Evolutionary conservation across 2,113 vertebrate genomes (phyloP).

Genomic region (Oryzias celebensis): DNA sequence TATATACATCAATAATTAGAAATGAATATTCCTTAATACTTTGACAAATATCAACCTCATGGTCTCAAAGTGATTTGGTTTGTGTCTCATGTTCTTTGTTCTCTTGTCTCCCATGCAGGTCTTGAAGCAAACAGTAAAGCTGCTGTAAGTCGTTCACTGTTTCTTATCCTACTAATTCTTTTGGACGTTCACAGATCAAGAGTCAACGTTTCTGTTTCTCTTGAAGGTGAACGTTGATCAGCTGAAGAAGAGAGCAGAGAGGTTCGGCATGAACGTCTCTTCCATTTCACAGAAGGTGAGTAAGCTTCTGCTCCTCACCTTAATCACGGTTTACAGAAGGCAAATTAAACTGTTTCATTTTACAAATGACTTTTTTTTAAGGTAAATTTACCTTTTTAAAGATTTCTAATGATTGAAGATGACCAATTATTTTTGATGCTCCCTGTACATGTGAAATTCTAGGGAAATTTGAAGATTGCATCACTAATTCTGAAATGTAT

Average conservation of each 20-base stretch:
- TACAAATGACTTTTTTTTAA: too few species aligned
- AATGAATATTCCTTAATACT: too few species aligned
- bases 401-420: too few species aligned
- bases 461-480: too few species aligned
- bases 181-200: neutral
- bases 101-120: conserved; percentile 42
- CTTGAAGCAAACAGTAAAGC: conserved; percentile 59
- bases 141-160: conserved; percentile 56
- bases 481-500: too few species aligned
- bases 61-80: neutral
- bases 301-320: neutral
- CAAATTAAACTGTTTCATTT: too few species aligned
- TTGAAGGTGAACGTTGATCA: conserved; percentile 85
- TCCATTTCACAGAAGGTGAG: conserved; percentile 89
- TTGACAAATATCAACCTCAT: neutral
- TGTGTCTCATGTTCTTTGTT: neutral
- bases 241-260: conserved; percentile 89
- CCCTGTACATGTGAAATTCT: too few species aligned
- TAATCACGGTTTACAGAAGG: neutral
- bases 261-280: conserved; percentile 91
- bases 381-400: too few species aligned
- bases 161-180: neutral
- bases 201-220: neutral
- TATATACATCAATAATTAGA: too few species aligned
- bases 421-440: too few species aligned